Evolutionary conservation across 2,888 invertebrate species (phyloP).

Genomic region (Napeogenes sylphis): DNA sequence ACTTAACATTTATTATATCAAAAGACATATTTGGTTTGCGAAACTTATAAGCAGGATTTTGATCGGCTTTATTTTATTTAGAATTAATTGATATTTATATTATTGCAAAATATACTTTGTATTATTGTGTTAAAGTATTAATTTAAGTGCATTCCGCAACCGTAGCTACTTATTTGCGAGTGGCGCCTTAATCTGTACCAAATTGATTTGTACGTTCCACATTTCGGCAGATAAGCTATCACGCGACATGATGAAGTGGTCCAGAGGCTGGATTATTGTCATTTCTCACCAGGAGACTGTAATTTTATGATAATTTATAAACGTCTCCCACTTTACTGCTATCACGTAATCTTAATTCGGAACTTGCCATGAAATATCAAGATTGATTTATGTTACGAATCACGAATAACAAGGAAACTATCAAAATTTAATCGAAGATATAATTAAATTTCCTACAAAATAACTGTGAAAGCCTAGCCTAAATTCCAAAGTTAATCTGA

Average conservation of each 20-base stretch:
- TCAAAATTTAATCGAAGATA: no score
- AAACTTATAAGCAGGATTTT: constrained; percentile 21
- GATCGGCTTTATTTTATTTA: constrained; percentile 22
- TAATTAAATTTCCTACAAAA: no score
- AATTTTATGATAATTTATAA: constrained; percentile 17
- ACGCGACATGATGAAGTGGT: constrained; percentile 36
- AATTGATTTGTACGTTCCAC: constrained; percentile 37
- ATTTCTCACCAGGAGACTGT: constrained; percentile 19
- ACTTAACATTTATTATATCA: not conserved
- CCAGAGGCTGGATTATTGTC: constrained; percentile 31
- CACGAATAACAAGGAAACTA: no score
- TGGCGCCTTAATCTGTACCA: constrained; percentile 32
- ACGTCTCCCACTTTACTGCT: constrained; percentile 4
- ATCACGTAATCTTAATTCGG: constrained; percentile 8
- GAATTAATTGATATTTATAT: constrained; percentile 14
- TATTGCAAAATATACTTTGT: constrained; percentile 15
- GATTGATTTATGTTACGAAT: no score
- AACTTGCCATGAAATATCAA: no score
- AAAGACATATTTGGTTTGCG: not conserved
- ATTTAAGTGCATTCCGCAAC: constrained; percentile 15
- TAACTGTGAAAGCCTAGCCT: constrained; percentile 14
- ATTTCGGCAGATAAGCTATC: constrained; percentile 34
- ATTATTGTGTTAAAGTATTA: constrained; percentile 10
- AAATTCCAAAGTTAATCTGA: constrained; percentile 18
- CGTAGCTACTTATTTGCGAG: constrained; percentile 17